Base-by-base conservation (phyloP, 1,140 invertebrate genomes). In the Pseudobourletiella spinata region DNA sequence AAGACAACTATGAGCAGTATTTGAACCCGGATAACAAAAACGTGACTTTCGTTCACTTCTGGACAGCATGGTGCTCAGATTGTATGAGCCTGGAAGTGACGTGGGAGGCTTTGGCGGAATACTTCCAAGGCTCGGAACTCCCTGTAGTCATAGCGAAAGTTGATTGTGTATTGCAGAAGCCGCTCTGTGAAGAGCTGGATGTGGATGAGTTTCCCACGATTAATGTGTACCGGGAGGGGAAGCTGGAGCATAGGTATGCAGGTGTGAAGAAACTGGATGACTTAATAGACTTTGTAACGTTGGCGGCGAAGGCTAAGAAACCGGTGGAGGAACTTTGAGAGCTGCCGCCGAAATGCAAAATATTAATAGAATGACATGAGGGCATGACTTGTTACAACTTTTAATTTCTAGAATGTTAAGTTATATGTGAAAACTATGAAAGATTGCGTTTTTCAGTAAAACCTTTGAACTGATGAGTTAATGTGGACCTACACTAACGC, bases 81-180 rank as follows among this genome's bases (percentile, higher is more conserved):
- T 43, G 32, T 29, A 30, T 54, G 18, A 16, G 39, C 39, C 22
- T 87, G 58, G 82, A 84, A 8, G 82, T 84, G 1, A 84, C 81
- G 8, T 88, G 85, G 84, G 82, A 86, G 59, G 80, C 86, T 56
- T 71, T 88, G 6, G 85, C 81, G 0, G 80, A 79, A 16, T 85
- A 86, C 65, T 83, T 83, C 70, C 71, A 79, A 16, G 71, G 70
- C 1, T 76, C 78, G 24, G 65, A 74, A 2, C 65, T 77, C 18
- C 51, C 28, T 58, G 76, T 87, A 26, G 77, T 82, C 59, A 85
- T 88, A 60, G 81, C 81, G 2, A 83, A 86, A 74, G 81, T 88
- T 8, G 86, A 88, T 70, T 88, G 86, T 72, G 86, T 83, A 0
- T 72, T 71, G 0, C 82, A 79, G 67, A 81, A 81, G 67, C 73